Evolutionary conservation across 1,140 invertebrate genomes (phyloP), one percentile per base, ranked within the genome.

Genomic region (Drosophila arawakana): DNA sequence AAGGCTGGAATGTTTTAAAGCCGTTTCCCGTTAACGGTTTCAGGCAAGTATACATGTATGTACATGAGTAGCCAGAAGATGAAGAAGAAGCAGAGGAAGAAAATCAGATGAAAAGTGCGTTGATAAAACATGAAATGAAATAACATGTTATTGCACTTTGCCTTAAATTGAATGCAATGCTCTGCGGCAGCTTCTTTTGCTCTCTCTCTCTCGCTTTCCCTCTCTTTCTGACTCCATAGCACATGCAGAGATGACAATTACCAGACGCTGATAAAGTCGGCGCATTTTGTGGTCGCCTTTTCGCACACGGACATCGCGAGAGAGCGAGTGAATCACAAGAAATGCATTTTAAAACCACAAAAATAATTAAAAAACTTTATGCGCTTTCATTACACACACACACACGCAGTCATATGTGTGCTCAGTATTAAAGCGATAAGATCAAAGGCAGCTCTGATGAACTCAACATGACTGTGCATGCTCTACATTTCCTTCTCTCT

Each of bases 361-460:
- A 88, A 88, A 88, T 88, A 88, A 88, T 88, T 88, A 89, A 84
- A 73, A 89, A 90, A 89, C 84, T 88, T 88, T 89, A 89, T 79
- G 71, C 78, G 61, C 49, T 15, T 9, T 34, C 34, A 60, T 39
- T 13, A 67, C 15, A 49, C 15, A 34, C n/a, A 34, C n/a, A 50
- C 50, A 41, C 10, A 9, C 3, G 25, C 11, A 44, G 11, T n/a
- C 37, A 30, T 21, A 21, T 21, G 18, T 2, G 18, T 21, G 18
- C n/a, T 47, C 73, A 54, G 81, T 71, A 49, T 61, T 63, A 66
- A 67, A 61, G 55, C 70, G 80, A 80, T 83, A 74, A 89, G 89
- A 83, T 89, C 83, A 88, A 83, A 83, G 73, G 49, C 70, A 70
- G 59, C 47, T 63, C 77, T 73, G 70, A 50, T 67, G 57, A 70